phyloP scores from a whole-genome alignment of 2,888 invertebrate species.

The Ganaspis brasiliensis region DNA sequence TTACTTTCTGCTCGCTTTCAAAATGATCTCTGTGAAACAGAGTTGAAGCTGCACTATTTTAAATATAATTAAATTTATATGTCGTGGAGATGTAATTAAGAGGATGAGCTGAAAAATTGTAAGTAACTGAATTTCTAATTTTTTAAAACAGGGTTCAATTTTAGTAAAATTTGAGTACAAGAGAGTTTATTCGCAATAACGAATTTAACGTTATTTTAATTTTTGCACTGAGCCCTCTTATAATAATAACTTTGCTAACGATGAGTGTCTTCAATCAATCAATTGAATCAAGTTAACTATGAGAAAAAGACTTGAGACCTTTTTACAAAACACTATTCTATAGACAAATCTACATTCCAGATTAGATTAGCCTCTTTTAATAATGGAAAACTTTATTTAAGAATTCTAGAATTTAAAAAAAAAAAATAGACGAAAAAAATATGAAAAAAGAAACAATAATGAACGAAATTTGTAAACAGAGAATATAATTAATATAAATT shows the following conservation, averaged over 20 bases:
- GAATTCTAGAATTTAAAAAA: neutral
- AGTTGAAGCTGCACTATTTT: conserved; percentile 19
- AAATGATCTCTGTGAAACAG: conserved; percentile 6
- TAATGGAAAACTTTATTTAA: neutral
- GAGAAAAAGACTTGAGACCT: conserved; percentile 14
- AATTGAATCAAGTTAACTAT: conserved; percentile 19
- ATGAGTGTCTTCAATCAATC: neutral
- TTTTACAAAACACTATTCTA: neutral
- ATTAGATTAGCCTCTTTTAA: conserved; percentile 5
- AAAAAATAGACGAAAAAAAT: no score
- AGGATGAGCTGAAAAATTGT: no score
- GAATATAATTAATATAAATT: no score
- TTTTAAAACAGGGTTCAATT: no score
- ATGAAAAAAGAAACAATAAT: no score
- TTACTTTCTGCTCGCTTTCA: neutral
- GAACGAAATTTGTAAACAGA: no score
- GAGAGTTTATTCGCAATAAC: neutral
- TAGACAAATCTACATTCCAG: conserved; percentile 31
- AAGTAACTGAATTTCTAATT: no score
- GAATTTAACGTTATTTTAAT: conserved; percentile 1
- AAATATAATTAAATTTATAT: no score
- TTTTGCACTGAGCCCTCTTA: neutral
- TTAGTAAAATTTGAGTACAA: neutral
- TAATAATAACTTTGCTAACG: neutral
- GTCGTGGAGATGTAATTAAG: no score